Conservation (phyloP, 2,888 invertebrate species). For the Ischnus inquisitorius region DNA sequence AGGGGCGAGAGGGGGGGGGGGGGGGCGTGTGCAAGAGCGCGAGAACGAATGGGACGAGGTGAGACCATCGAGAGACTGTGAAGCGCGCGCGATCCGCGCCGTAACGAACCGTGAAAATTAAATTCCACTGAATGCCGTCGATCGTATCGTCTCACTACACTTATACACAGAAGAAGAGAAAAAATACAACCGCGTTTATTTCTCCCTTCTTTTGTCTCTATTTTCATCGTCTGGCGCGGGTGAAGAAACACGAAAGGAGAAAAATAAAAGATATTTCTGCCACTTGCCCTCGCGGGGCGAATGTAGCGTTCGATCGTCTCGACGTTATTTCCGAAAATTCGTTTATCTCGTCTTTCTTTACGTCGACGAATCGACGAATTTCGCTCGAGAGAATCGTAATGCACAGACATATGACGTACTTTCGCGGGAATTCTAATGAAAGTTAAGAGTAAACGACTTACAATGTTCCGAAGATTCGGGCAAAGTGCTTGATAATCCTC, state of each 20-base stretch:
- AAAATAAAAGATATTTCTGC: neutral
- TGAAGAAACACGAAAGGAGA: neutral
- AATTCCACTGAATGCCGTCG: conserved; percentile 68
- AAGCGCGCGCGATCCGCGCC: conserved; percentile 52
- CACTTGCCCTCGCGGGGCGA: neutral
- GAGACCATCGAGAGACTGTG: conserved; percentile 43
- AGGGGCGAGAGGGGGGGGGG: neutral
- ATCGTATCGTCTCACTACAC: conserved; percentile 43
- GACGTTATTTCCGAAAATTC: neutral
- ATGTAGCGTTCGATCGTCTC: neutral
- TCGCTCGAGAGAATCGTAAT: no score
- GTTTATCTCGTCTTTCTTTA: neutral
- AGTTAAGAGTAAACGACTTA: neutral
- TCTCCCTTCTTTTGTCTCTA: conserved; percentile 1
- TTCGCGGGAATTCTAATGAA: neutral
- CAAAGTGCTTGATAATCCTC: conserved; percentile 45
- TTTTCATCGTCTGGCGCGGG: neutral
- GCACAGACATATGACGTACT: no score
- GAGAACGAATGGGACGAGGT: conserved; percentile 12
- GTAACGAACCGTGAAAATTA: conserved; percentile 75
- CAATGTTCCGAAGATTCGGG: conserved; percentile 1
- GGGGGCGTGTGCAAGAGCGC: conserved; percentile 18
- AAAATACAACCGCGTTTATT: conserved; percentile 12
- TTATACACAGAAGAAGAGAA: neutral
- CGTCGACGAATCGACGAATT: no score